Evolutionary conservation across 2,888 invertebrate species (phyloP).

Genomic region (Drosophila paramelanica): DNA sequence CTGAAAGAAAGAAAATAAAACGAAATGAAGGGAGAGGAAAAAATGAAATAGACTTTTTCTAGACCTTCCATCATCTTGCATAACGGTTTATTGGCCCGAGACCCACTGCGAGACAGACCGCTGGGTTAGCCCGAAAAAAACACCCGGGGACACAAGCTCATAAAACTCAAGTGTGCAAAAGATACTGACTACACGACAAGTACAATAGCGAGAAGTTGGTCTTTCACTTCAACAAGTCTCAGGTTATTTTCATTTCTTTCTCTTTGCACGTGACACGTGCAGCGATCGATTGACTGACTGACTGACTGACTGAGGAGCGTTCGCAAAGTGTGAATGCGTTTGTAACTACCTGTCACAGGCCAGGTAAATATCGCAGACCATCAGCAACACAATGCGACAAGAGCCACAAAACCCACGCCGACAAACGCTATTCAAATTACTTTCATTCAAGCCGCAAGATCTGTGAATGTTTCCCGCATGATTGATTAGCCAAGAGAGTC

Average conservation of each 20-base stretch:
- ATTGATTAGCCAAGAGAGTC: constrained; percentile 57
- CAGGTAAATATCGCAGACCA: constrained; percentile 40
- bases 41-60: constrained; percentile 17
- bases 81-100: constrained; percentile 49
- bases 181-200: constrained; percentile 19
- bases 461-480: constrained; percentile 62
- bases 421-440: constrained; percentile 68
- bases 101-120: constrained; percentile 33
- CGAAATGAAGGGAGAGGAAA: background rate
- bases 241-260: constrained; percentile 24
- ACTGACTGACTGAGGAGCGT: constrained; percentile 28
- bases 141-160: constrained; percentile 36
- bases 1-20: constrained; percentile 5
- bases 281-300: constrained; percentile 37
- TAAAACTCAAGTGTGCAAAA: constrained; percentile 57
- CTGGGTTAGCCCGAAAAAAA: constrained; percentile 52
- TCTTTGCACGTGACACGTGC: constrained; percentile 61
- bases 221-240: constrained; percentile 24
- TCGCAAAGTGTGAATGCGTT: constrained; percentile 57
- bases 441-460: constrained; percentile 64
- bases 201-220: constrained; percentile 32
- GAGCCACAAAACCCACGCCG: constrained; percentile 40
- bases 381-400: constrained; percentile 3
- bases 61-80: constrained; percentile 58
- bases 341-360: constrained; percentile 52